Percentiles rank a stretch among this genome's conserved stretches.
Conservation (phyloP, 1,140 invertebrate genomes). For the Apocrypta bakeri region DNA sequence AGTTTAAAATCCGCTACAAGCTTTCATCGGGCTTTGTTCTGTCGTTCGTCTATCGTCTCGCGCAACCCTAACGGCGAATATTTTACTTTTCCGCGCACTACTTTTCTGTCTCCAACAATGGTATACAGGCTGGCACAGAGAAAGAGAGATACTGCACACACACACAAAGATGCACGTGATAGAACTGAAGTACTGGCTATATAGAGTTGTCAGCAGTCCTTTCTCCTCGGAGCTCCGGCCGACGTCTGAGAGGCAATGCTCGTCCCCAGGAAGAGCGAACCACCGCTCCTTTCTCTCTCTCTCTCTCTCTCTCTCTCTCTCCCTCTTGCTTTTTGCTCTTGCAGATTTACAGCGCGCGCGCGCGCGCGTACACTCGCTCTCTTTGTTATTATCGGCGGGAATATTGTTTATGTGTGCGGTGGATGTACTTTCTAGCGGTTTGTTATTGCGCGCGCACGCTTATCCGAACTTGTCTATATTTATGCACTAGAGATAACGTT, state of each 20-base stretch:
- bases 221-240: conserved; percentile 22
- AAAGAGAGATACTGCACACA: neutral
- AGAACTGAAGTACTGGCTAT: neutral
- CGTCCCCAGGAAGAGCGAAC: neutral
- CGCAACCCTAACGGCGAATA: no score
- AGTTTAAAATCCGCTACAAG: no score
- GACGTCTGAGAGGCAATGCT: conserved; percentile 21
- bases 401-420: neutral
- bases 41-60: no score
- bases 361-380: neutral
- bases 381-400: no score
- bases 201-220: neutral
- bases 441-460: neutral
- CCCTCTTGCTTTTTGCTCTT: neutral
- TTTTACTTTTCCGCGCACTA: no score
- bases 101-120: no score
- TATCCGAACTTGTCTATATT: no score
- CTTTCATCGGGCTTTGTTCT: no score
- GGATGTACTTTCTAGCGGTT: neutral
- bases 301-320: neutral
- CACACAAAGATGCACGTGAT: no score
- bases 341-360: neutral
- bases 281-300: neutral
- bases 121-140: neutral
- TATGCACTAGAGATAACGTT: no score